Evolutionary conservation across 2,888 invertebrate species (phyloP).

Genomic region (Agriopis marginaria): DNA sequence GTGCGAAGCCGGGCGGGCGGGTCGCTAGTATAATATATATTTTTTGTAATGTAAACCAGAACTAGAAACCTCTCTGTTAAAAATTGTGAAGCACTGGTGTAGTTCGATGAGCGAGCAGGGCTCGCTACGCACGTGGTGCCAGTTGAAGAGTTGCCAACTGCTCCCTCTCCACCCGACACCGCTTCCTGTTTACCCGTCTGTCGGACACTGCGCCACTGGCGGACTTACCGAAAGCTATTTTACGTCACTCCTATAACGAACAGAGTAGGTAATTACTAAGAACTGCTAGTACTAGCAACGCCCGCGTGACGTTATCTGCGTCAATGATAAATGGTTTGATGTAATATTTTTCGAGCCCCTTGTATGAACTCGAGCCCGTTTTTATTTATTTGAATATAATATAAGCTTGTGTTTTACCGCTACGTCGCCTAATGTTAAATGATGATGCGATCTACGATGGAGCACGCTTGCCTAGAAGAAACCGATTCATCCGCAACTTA

Average conservation of each 20-base stretch:
- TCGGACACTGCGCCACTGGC: conserved; percentile 49
- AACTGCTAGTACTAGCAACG: conserved; percentile 5
- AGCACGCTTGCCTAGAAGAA: no score
- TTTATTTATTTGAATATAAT: no score
- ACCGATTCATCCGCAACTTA: no score
- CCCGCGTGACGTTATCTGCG: conserved; percentile 10
- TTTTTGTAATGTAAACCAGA: no score
- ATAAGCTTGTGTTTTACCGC: no score
- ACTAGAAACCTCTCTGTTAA: no score
- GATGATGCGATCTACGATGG: no score
- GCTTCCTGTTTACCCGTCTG: conserved; percentile 80
- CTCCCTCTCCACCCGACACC: conserved; percentile 63
- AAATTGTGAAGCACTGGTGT: no score
- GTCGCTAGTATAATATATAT: no score
- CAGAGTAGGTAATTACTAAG: conserved; percentile 15
- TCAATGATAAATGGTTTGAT: conserved; percentile 28
- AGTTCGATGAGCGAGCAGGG: background rate
- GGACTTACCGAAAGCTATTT: conserved; percentile 26
- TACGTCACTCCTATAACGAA: conserved; percentile 25
- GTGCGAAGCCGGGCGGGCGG: no score
- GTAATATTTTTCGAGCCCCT: background rate
- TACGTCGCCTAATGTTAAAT: no score
- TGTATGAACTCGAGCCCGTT: no score
- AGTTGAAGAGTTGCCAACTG: conserved; percentile 78
- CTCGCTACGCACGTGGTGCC: conserved; percentile 62